These are phyloP conservation scores for Sphaerodactylus townsendi DNA, from an alignment of 2,113 vertebrate species.

Conservation along the genomic window DNA sequence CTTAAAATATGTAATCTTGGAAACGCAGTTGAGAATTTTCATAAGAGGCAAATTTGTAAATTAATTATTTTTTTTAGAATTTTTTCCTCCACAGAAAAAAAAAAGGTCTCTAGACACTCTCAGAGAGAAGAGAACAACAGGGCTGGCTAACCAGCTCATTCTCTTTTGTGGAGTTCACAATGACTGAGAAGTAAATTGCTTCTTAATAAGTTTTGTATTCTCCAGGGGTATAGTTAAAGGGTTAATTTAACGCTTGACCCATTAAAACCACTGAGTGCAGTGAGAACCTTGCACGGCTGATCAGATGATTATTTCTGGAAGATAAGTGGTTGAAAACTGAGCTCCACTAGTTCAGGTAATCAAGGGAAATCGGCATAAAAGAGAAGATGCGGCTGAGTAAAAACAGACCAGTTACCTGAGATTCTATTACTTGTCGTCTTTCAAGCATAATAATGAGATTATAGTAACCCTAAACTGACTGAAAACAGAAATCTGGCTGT, in stretches of 20 bases:
- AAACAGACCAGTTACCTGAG: conserved; percentile 78
- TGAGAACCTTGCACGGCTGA: conserved; percentile 78
- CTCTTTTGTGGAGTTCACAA: conserved; percentile 38
- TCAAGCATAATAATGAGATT: conserved; percentile 92
- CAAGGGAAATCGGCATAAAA: conserved; percentile 81
- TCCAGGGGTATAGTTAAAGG: conserved; percentile 64
- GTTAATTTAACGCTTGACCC: conserved; percentile 79
- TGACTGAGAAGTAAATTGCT: conserved; percentile 64
- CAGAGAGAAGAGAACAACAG: conserved; percentile 31
- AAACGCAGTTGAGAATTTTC: conserved; percentile 2
- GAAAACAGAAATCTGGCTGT: conserved; percentile 87
- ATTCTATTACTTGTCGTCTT: conserved; percentile 91
- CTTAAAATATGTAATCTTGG: not conserved
- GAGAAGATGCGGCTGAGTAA: conserved; percentile 76
- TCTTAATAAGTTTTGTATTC: conserved; percentile 67
- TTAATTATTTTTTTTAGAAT: not conserved
- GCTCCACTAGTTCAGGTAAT: conserved; percentile 87
- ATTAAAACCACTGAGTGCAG: conserved; percentile 74
- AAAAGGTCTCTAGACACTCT: not conserved
- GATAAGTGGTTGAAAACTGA: conserved; percentile 90
- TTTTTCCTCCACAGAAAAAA: not conserved
- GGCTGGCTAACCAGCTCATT: conserved; percentile 20
- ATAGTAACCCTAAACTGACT: conserved; percentile 90
- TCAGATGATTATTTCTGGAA: conserved; percentile 86
- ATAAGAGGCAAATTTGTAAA: not conserved